Evolutionary conservation across 2,888 invertebrate genomes (phyloP).

Genomic region (Pammene aurita): DNA sequence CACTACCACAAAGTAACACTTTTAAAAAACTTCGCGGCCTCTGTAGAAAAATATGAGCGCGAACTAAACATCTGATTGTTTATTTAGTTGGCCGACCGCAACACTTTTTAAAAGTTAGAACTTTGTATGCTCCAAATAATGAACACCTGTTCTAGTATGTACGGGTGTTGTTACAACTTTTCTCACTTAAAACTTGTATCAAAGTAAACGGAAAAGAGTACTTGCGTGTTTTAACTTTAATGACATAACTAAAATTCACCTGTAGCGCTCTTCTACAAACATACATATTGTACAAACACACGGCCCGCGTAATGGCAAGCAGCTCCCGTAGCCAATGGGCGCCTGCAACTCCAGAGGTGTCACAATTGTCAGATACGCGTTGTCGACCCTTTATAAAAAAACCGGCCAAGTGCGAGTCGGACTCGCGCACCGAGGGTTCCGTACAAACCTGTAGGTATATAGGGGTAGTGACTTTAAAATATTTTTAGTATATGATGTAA

Average conservation of each 20-base stretch:
- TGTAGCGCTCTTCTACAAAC: neutral
- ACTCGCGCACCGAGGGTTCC: too few species aligned
- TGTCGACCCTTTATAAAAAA: too few species aligned
- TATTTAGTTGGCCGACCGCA: constrained; percentile 27
- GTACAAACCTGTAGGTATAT: too few species aligned
- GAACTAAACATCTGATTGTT: constrained; percentile 27
- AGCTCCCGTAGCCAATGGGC: too few species aligned
- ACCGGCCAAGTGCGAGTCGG: too few species aligned
- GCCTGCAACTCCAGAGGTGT: too few species aligned
- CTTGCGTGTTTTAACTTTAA: neutral
- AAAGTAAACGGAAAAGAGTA: constrained; percentile 20
- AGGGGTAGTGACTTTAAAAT: too few species aligned
- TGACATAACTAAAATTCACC: neutral
- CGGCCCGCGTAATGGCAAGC: too few species aligned
- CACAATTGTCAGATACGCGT: too few species aligned
- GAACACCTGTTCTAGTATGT: constrained; percentile 33
- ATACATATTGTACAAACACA: neutral
- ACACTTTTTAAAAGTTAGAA: constrained; percentile 24
- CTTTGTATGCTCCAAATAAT: constrained; percentile 28
- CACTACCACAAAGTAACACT: constrained; percentile 6
- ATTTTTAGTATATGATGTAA: too few species aligned
- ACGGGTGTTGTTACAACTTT: constrained; percentile 28
- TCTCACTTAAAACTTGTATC: constrained; percentile 26
- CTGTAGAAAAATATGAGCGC: neutral
- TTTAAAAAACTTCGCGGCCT: constrained; percentile 10